A percentile compares a stretch with the other conserved stretches of the same genome.
These are phyloP conservation scores for Leptinotarsa undecemlineata DNA, from an alignment of 1,140 invertebrate species.

Conservation along the genomic window DNA sequence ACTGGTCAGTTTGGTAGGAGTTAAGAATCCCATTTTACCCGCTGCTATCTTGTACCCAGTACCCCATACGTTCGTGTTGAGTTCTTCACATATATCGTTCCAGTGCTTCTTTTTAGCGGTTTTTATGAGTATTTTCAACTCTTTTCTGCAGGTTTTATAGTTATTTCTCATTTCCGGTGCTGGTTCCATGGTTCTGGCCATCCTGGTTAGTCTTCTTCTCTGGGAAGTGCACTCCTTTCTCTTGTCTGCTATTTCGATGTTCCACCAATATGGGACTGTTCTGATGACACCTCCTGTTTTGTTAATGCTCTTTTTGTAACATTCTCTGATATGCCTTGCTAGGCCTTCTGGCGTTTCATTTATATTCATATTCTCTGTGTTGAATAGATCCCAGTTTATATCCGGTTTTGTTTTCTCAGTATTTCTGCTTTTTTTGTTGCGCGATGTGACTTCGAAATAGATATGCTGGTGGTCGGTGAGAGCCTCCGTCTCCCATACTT, in stretches of 20 bases:
- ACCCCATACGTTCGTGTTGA: conserved; percentile 30
- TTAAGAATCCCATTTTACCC: neutral
- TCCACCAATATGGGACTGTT: neutral
- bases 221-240: neutral
- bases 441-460: neutral
- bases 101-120: conserved; percentile 17
- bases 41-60: conserved; percentile 17
- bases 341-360: neutral
- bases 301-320: neutral
- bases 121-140: conserved; percentile 18
- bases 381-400: neutral
- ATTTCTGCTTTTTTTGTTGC: neutral
- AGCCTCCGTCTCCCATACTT: neutral
- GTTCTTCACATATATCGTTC: conserved; percentile 17
- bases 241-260: neutral
- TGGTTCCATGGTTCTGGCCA: neutral
- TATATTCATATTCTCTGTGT: neutral
- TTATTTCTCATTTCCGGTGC: neutral
- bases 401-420: neutral
- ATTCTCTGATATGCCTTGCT: neutral
- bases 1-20: no score
- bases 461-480: neutral
- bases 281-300: neutral
- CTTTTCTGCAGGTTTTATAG: neutral
- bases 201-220: neutral